These are phyloP conservation scores for Podabrus alpinus DNA, from an alignment of 2,888 invertebrate genomes.

Conservation along the genomic window DNA sequence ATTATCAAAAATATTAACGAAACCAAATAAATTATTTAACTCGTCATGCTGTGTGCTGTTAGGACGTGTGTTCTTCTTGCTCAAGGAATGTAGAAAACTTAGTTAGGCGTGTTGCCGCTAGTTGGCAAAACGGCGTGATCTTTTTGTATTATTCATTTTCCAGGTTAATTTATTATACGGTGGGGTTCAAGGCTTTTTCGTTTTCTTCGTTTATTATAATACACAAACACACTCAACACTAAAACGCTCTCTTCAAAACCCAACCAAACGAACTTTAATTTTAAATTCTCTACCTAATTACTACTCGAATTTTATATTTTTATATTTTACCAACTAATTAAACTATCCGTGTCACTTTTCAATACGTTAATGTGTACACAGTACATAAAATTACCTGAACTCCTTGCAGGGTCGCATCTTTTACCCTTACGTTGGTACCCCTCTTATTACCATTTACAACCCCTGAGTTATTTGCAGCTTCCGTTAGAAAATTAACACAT, in stretches of 20 bases:
- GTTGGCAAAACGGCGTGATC: conserved; percentile 47
- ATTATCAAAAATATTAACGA: conserved; percentile 35
- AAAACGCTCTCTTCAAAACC: not conserved
- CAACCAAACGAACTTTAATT: not conserved
- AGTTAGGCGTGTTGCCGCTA: conserved; percentile 50
- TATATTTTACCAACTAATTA: not conserved
- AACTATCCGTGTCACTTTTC: not conserved
- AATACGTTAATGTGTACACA: not conserved
- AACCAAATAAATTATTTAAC: conserved; percentile 52
- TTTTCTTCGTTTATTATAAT: conserved; percentile 20
- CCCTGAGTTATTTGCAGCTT: not conserved
- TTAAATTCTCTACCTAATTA: not conserved
- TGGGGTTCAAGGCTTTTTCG: conserved; percentile 47
- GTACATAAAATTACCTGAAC: not conserved
- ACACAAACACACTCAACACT: conserved; percentile 4
- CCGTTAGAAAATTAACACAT: not conserved
- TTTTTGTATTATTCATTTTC: conserved; percentile 50
- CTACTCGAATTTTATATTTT: not conserved
- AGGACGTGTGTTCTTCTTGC: conserved; percentile 51
- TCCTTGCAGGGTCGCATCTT: not conserved
- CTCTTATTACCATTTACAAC: not conserved
- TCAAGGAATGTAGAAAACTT: conserved; percentile 51
- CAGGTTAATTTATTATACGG: conserved; percentile 46
- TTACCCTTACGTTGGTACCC: not conserved
- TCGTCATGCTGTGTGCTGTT: conserved; percentile 44